phyloP scores from a whole-genome alignment of 2,888 invertebrate species.

The Dynastes tityus region DNA sequence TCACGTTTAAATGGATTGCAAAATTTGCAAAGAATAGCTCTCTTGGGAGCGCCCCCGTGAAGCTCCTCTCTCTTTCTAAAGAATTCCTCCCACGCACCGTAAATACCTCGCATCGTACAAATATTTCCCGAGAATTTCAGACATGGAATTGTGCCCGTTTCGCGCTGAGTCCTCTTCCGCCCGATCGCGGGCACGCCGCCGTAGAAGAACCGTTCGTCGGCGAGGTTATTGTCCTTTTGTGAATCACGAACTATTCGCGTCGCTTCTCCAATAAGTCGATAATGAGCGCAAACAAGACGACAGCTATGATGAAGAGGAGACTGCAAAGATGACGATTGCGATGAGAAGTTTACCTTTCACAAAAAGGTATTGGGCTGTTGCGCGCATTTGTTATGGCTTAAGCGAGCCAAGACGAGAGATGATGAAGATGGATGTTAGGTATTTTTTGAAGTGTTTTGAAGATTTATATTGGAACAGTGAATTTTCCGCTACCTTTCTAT shows the following conservation, averaged over 20 bases:
- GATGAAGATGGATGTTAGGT: too few relatives aligned
- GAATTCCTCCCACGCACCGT: background rate
- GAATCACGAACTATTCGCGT: constrained; percentile 1
- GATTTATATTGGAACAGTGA: too few relatives aligned
- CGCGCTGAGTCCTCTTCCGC: background rate
- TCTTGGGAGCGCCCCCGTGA: too few relatives aligned
- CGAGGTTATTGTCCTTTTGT: constrained; percentile 31
- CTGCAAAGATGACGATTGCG: background rate
- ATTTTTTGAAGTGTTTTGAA: too few relatives aligned
- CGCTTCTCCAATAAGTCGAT: constrained; percentile 16
- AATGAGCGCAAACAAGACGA: constrained; percentile 1
- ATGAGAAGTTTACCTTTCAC: background rate
- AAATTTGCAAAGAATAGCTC: too few relatives aligned
- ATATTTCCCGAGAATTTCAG: constrained; percentile 13
- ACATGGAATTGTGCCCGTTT: constrained; percentile 9
- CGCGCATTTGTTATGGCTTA: too few relatives aligned
- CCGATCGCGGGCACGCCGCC: background rate
- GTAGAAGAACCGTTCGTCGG: constrained; percentile 20
- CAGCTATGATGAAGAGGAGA: background rate
- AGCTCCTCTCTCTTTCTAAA: too few relatives aligned
- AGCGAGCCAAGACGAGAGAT: too few relatives aligned
- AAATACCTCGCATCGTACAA: background rate
- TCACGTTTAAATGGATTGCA: too few relatives aligned
- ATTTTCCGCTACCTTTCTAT: too few relatives aligned
- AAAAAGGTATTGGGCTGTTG: background rate